Evolutionary conservation across 92 coral and sea anemone species (phyloP).

Genomic region (Blastomussa wellsi): DNA sequence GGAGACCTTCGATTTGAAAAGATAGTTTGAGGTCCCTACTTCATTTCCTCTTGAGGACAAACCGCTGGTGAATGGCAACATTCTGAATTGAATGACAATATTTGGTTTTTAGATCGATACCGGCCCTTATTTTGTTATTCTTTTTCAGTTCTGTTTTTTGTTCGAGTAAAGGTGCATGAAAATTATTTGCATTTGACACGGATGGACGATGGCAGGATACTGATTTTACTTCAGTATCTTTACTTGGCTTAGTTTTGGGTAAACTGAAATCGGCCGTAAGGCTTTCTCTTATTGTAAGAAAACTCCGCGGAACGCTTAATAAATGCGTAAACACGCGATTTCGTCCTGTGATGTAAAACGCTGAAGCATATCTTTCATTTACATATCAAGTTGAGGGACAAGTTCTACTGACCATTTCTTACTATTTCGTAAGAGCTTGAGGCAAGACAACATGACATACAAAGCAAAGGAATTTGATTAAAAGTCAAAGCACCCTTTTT

Average conservation of each 20-base stretch:
- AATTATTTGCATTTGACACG: neutral
- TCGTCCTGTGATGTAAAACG: too few species aligned
- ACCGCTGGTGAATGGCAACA: neutral
- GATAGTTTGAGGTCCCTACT: neutral
- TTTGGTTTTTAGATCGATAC: neutral
- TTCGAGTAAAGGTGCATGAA: neutral
- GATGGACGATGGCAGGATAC: neutral
- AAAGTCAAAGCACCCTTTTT: neutral
- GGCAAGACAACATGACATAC: neutral
- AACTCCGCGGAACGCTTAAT: too few species aligned
- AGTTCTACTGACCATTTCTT: neutral
- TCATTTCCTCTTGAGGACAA: neutral
- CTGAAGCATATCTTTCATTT: neutral
- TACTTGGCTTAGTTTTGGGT: neutral
- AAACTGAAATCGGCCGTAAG: neutral
- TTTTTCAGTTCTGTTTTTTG: neutral
- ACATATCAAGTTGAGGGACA: neutral
- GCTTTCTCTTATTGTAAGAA: neutral
- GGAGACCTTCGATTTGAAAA: neutral
- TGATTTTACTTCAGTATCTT: neutral
- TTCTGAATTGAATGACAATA: too few species aligned
- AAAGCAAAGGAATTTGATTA: neutral
- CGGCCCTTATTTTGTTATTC: neutral
- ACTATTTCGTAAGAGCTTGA: neutral
- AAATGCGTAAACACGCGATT: too few species aligned